Base-by-base conservation (phyloP, 2,888 invertebrate genomes). In the Platynereis dumerilii region DNA sequence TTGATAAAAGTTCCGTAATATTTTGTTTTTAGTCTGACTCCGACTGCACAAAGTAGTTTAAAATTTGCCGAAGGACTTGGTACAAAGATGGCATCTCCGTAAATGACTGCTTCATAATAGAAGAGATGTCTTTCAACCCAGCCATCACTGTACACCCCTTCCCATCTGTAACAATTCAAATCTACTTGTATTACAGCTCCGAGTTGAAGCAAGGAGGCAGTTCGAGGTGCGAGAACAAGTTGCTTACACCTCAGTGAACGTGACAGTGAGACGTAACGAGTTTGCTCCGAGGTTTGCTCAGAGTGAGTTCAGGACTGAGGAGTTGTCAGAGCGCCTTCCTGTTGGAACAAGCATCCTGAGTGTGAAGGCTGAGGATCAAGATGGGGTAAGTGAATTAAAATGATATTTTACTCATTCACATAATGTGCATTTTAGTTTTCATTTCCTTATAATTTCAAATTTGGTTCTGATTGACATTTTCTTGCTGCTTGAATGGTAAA, bases 241-340 rank as follows among this genome's bases (percentile, higher is more conserved):
- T 1, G 80, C 78, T 20, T 68, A 57, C 29, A 68, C 79, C 5
- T 67, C 69, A 20, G 77, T 81, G 2, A 72, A 72, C 28, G 74
- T 81, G 64, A 75, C 74, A 2, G 77, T 81, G 1, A 67, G 60
- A 7, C 66, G 80, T 17, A 80, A 81, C 60, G 71, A 74, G 64
- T 73, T 74, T 62, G 48, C 74, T 1, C 81, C 81, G 1, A 56
- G 68, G 2, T 80, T 80, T 65, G 62, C 67, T 26, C 60, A 66
- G 34, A 65, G 67, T 20, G 39, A 72, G n/a, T 80, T 77, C 63
- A 48, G 64, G 0, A 54, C 52, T 20, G 66, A 69, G 1, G n/a
- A n/a, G 20, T 57, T 72, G 15, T 54, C 57, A 15, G 72, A 72
- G 69, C 72, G 74, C 57, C 58, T 71, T 10, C 52, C 66, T 10